These are phyloP conservation scores for Echinarachnius parma DNA, from an alignment of 53 echinoderm and acorn worm species.

Conservation along the genomic window DNA sequence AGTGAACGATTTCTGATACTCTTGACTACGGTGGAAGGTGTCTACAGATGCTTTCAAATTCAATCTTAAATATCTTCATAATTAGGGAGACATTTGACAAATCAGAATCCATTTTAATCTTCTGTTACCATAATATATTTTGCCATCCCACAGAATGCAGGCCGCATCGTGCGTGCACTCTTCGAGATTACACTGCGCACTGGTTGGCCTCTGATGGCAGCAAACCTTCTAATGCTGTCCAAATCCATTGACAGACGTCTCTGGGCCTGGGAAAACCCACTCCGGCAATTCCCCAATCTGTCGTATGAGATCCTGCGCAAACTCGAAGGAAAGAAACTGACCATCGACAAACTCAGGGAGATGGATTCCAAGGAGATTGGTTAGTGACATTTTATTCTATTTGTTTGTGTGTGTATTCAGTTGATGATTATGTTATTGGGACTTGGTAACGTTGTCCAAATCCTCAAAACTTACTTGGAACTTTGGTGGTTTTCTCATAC, in stretches of 20 bases:
- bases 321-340: slow-evolving; percentile 60
- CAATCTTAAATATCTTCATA: too few relatives aligned
- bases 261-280: slow-evolving; percentile 86
- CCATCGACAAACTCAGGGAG: slow-evolving; percentile 71
- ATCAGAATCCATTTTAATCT: too few relatives aligned
- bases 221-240: slow-evolving; percentile 65
- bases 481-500: too few relatives aligned
- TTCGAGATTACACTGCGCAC: slow-evolving; percentile 88
- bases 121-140: too few relatives aligned
- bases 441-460: too few relatives aligned
- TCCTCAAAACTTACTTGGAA: too few relatives aligned
- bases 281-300: slow-evolving; percentile 74
- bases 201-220: slow-evolving; percentile 91
- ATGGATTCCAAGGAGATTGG: slow-evolving; percentile 83
- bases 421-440: too few relatives aligned
- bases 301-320: slow-evolving; percentile 67
- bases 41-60: too few relatives aligned
- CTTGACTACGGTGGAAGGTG: too few relatives aligned
- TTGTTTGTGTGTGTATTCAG: too few relatives aligned
- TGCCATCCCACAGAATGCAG: slow-evolving; percentile 71
- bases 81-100: too few relatives aligned
- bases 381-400: slow-evolving; percentile 18
- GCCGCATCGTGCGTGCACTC: slow-evolving; percentile 85
- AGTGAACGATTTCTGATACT: too few relatives aligned
- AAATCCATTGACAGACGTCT: slow-evolving; percentile 86